phyloP scores from a whole-genome alignment of 2,113 vertebrate genomes.

The Dunckerocampus dactyliophorus region DNA sequence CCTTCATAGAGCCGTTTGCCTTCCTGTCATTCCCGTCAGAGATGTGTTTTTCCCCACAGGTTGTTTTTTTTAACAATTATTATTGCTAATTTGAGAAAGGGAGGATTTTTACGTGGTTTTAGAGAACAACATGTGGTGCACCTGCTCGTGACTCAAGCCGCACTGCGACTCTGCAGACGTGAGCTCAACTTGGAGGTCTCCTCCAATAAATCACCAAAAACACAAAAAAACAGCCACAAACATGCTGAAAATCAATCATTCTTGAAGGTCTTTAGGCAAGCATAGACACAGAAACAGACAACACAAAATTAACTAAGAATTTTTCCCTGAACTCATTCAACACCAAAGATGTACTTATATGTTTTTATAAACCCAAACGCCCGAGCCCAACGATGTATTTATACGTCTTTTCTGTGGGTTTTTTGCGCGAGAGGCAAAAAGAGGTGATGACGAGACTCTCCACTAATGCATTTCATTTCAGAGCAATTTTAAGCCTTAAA shows the following conservation, averaged over 20 bases:
- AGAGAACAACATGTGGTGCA: not conserved
- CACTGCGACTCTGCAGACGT: not conserved
- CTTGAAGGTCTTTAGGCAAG: not conserved
- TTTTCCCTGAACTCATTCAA: too few species aligned
- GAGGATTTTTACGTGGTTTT: not conserved
- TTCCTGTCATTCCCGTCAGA: not conserved
- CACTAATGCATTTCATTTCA: too few species aligned
- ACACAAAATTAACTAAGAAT: too few species aligned
- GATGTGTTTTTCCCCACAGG: not conserved
- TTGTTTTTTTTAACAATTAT: not conserved
- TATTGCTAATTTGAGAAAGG: not conserved
- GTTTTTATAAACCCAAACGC: too few species aligned
- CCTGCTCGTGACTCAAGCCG: not conserved
- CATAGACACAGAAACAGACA: too few species aligned
- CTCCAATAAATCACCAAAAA: too few species aligned
- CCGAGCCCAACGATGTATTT: too few species aligned
- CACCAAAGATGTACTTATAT: too few species aligned
- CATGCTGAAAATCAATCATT: not conserved
- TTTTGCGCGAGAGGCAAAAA: too few species aligned
- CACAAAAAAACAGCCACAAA: not conserved
- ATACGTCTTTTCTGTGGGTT: too few species aligned
- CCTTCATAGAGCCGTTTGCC: slow-evolving; percentile 5
- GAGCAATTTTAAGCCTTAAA: too few species aligned
- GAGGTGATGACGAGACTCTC: too few species aligned
- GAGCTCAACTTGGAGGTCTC: not conserved